phyloP scores from a whole-genome alignment of 1,140 invertebrate genomes.

The Trichoplusia ni region DNA sequence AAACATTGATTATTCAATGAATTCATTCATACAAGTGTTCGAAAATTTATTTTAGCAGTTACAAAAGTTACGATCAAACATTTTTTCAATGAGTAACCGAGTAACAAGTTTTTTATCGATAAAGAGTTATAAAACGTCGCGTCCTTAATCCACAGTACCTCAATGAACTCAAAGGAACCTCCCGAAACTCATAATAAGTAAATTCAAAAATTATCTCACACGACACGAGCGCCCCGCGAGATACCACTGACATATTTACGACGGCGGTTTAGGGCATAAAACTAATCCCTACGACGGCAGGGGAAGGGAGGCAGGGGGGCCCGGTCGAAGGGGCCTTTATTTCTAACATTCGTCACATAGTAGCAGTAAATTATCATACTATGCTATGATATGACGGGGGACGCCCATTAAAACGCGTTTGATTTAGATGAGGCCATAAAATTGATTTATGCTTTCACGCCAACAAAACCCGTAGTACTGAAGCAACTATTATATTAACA shows the following conservation, averaged over 20 bases:
- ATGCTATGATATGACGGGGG: slow-evolving; percentile 81
- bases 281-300: slow-evolving; percentile 66
- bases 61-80: no score
- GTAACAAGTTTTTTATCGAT: no score
- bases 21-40: no score
- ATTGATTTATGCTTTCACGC: slow-evolving; percentile 82
- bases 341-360: slow-evolving; percentile 83
- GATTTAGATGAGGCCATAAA: slow-evolving; percentile 83
- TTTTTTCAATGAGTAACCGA: no score
- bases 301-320: slow-evolving; percentile 34
- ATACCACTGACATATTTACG: slow-evolving; percentile 78
- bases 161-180: slow-evolving; percentile 48
- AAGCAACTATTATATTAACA: slow-evolving; percentile 82
- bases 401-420: slow-evolving; percentile 82
- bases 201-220: slow-evolving; percentile 77
- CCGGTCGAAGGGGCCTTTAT: slow-evolving; percentile 70
- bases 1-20: no score
- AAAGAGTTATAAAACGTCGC: slow-evolving; percentile 56
- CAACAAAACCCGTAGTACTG: slow-evolving; percentile 79
- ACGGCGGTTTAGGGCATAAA: slow-evolving; percentile 73
- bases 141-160: slow-evolving; percentile 51
- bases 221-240: slow-evolving; percentile 58
- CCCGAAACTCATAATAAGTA: slow-evolving; percentile 54
- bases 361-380: slow-evolving; percentile 82
- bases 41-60: no score